phyloP scores from a whole-genome alignment of 2,113 vertebrate genomes.

The Hirundichthys speculiger region DNA sequence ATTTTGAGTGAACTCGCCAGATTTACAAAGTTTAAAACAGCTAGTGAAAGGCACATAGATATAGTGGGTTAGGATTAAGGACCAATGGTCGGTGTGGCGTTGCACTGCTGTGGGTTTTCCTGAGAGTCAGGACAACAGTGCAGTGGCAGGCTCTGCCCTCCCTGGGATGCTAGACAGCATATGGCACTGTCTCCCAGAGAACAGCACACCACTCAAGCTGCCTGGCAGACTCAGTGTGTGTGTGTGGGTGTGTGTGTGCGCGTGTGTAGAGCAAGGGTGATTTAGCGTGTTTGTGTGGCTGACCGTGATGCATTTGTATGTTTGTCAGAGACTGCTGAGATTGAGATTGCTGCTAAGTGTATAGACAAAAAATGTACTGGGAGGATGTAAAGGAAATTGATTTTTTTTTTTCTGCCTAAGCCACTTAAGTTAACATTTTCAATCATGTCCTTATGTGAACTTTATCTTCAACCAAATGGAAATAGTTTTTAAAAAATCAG shows the following conservation, averaged over 20 bases:
- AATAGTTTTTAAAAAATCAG: too few species aligned
- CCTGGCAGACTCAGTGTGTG: slow-evolving; percentile 61
- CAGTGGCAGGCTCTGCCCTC: slow-evolving; percentile 53
- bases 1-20: background rate
- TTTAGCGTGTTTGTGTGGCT: slow-evolving; percentile 21
- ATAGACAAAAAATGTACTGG: slow-evolving; percentile 9
- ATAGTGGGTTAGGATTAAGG: background rate
- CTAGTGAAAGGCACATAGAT: slow-evolving; percentile 4
- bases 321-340: slow-evolving; percentile 33
- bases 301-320: slow-evolving; percentile 24
- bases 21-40: background rate
- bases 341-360: slow-evolving; percentile 32
- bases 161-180: slow-evolving; percentile 82
- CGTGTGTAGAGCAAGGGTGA: slow-evolving; percentile 20
- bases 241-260: slow-evolving; percentile 12
- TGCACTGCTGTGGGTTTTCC: slow-evolving; percentile 36
- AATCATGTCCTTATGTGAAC: too few species aligned
- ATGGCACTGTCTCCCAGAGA: slow-evolving; percentile 80
- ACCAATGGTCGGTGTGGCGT: slow-evolving; percentile 9
- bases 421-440: too few species aligned
- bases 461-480: too few species aligned
- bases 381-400: slow-evolving; percentile 6
- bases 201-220: slow-evolving; percentile 75
- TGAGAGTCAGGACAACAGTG: slow-evolving; percentile 46
- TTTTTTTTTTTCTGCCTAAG: too few species aligned